Percentiles rank a stretch among this genome's conserved stretches.
These are phyloP conservation scores for Tryphoninae sp. DNA, from an alignment of 2,888 invertebrate species.

Conservation along the genomic window DNA sequence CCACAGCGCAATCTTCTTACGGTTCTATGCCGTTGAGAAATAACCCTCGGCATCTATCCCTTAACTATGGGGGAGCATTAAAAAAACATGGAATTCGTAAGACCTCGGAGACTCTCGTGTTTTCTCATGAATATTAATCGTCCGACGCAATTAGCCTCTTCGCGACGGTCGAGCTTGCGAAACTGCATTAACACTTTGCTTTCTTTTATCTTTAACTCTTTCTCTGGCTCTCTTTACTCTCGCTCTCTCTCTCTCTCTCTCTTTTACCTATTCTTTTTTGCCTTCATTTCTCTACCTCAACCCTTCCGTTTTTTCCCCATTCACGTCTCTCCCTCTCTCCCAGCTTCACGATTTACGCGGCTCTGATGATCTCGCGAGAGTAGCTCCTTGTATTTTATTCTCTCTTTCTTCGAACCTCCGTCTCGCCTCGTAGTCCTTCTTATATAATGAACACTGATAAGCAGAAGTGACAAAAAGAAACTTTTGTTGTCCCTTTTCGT, in stretches of 20 bases:
- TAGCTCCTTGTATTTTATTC: slow-evolving; percentile 30
- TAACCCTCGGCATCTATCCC: slow-evolving; percentile 27
- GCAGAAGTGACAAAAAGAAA: slow-evolving; percentile 16
- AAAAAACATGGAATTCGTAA: slow-evolving; percentile 68
- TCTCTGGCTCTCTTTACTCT: slow-evolving; percentile 43
- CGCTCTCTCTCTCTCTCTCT: slow-evolving; percentile 57
- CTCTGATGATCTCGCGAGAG: slow-evolving; percentile 47
- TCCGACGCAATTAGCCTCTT: slow-evolving; percentile 65
- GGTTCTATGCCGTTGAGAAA: slow-evolving; percentile 35
- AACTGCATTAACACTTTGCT: slow-evolving; percentile 63
- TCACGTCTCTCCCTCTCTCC: slow-evolving; percentile 6
- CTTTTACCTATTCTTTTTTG: slow-evolving; percentile 8
- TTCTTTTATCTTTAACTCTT: slow-evolving; percentile 54
- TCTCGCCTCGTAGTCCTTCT: background rate
- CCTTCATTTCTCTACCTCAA: slow-evolving; percentile 16
- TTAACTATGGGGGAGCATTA: slow-evolving; percentile 57
- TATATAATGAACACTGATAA: slow-evolving; percentile 24
- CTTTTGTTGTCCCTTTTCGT: background rate
- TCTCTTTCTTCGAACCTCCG: background rate
- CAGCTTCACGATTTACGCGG: slow-evolving; percentile 46
- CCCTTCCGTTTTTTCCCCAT: slow-evolving; percentile 15
- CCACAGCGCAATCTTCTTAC: slow-evolving; percentile 26
- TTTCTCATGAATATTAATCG: slow-evolving; percentile 68
- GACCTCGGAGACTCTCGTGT: slow-evolving; percentile 63
- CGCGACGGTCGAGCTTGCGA: slow-evolving; percentile 52